Evolutionary conservation across 1,140 invertebrate species (phyloP).

Genomic region (Zaprionus taronus): DNA sequence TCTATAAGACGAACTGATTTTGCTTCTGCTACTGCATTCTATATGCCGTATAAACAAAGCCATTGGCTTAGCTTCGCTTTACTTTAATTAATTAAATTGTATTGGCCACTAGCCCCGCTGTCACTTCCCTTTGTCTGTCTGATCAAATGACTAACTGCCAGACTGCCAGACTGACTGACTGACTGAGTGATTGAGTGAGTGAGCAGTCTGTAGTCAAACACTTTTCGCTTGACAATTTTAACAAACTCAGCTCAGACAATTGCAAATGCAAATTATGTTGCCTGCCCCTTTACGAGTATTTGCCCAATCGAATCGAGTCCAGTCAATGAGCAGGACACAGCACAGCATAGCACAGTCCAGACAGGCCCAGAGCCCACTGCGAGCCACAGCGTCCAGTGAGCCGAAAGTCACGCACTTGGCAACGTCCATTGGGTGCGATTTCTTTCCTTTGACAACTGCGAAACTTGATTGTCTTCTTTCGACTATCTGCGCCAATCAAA

Average conservation of each 20-base stretch:
- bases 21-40: slow-evolving; percentile 11
- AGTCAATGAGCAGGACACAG: slow-evolving; percentile 16
- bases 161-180: slow-evolving; percentile 1
- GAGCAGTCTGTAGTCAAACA: slow-evolving; percentile 28
- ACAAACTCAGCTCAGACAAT: slow-evolving; percentile 32
- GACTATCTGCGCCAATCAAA: slow-evolving; percentile 24
- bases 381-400: slow-evolving; percentile 10
- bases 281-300: slow-evolving; percentile 28
- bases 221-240: slow-evolving; percentile 27
- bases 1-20: slow-evolving; percentile 8
- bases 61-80: slow-evolving; percentile 8
- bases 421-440: slow-evolving; percentile 21
- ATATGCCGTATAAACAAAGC: slow-evolving; percentile 20
- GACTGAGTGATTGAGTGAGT: slow-evolving; percentile 5
- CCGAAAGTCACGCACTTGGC: slow-evolving; percentile 46
- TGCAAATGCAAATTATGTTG: slow-evolving; percentile 46
- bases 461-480: slow-evolving; percentile 35
- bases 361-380: neutral
- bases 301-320: slow-evolving; percentile 32
- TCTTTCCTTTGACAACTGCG: slow-evolving; percentile 35
- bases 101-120: slow-evolving; percentile 4
- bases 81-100: slow-evolving; percentile 49
- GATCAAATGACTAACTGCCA: slow-evolving; percentile 1
- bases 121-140: slow-evolving; percentile 1
- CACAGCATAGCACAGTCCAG: neutral